These are phyloP conservation scores for Eupelmus urozonus DNA, from an alignment of 2,888 invertebrate genomes.

Conservation along the genomic window DNA sequence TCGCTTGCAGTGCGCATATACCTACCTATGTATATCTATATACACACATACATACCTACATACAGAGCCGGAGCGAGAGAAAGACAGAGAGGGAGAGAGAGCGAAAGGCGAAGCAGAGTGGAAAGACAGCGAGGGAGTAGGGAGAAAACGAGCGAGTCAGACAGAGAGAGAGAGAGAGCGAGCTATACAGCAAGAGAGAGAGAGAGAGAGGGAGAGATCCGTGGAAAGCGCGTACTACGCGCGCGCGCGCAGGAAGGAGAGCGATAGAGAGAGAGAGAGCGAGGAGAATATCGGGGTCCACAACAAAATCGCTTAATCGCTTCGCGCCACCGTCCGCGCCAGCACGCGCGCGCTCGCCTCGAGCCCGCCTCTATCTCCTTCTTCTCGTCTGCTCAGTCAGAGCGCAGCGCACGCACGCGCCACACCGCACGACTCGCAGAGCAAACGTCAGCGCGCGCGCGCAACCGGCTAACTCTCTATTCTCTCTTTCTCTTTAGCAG, in stretches of 20 bases:
- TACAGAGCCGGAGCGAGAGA: conserved; percentile 6
- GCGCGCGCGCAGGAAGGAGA: conserved; percentile 68
- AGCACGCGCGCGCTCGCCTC: conserved; percentile 45
- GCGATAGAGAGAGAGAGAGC: conserved; percentile 64
- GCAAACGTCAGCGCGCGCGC: no score
- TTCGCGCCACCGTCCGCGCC: conserved; percentile 76
- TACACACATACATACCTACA: not conserved
- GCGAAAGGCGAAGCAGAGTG: conserved; percentile 12
- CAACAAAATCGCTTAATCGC: conserved; percentile 78
- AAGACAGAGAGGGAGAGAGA: conserved; percentile 2
- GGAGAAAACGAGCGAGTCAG: not conserved
- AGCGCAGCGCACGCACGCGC: no score
- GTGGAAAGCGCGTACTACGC: conserved; percentile 67
- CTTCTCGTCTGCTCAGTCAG: no score
- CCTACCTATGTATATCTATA: not conserved
- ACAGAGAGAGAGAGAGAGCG: conserved; percentile 5
- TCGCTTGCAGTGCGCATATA: not conserved
- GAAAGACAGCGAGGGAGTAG: conserved; percentile 18
- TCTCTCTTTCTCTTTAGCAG: no score
- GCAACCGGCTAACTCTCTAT: no score
- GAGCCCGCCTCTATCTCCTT: not conserved
- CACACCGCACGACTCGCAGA: no score
- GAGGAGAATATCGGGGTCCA: conserved; percentile 76
- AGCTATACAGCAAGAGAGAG: conserved; percentile 24
- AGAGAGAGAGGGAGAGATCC: conserved; percentile 19